Evolutionary conservation across 2,797 vertebrate species (phyloP), one percentile per base, ranked within the genome.

Genomic region (Pangasius larnaudii): DNA sequence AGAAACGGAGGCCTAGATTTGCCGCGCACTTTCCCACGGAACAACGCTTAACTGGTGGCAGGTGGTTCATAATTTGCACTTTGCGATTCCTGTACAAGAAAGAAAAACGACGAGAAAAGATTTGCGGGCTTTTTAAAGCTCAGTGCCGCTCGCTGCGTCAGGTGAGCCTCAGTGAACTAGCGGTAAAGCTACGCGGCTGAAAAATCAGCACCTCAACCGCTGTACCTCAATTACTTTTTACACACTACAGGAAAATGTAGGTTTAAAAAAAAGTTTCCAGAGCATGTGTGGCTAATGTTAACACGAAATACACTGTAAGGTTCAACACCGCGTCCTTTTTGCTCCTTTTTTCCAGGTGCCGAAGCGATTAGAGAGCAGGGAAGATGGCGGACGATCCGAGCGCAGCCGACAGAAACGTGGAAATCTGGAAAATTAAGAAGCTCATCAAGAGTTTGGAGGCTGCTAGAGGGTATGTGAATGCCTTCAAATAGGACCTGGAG

Each of bases 371-470:
- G 33, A 85, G 77, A 92, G 87, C 90, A 88, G 88, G 88, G 94
- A 99, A 98, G 97, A 99, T 99, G 98, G 98, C 98, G 97, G 98
- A 99, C 97, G 98, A 99, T 96, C 98, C 98, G 95, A 99, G 96
- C 95, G 97, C 98, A 96, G 97, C 98, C 94, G 98, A 99, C 94
- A 97, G 98, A 96, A 99, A 99, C 96, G 98, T 99, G 97, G 98
- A 99, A 95, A 99, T 99, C 94, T 99, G 98, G 98, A 99, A 99
- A 96, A 99, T 99, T 96, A 99, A 99, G 96, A 99, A 99, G 95
- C 98, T 99, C 95, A 99, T 99, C 92, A 99, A 98, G 96, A 99
- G 98, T 97, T 96, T 99, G 94, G 97, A 99, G 94, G 98, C 98
- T 91, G 98, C 98, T 91, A 97, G 98, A 88, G 98, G 98, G 98